Conservation (phyloP, 2,113 vertebrate species). For the Siniperca chuatsi region DNA sequence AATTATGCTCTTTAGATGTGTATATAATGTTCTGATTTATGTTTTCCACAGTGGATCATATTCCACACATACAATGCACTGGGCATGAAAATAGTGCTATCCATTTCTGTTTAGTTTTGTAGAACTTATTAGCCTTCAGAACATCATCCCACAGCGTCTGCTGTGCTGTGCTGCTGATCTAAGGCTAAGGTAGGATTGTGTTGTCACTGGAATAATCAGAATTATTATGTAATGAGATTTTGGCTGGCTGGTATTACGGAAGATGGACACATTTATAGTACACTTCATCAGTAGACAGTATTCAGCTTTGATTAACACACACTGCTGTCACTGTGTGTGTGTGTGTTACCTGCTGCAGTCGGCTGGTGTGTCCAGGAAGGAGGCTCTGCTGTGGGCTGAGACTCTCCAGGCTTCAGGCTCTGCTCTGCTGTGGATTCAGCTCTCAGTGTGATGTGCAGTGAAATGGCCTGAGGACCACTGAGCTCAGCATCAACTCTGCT, state of each 20-base stretch:
- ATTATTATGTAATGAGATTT: background rate
- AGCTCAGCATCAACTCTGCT: conserved; percentile 29
- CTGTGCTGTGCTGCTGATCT: background rate
- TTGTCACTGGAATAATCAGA: background rate
- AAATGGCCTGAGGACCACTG: conserved; percentile 77
- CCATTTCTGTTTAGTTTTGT: too few species aligned
- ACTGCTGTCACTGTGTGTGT: background rate
- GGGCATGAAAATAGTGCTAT: too few species aligned
- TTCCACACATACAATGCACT: too few species aligned
- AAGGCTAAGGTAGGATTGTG: background rate
- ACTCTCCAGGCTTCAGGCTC: background rate
- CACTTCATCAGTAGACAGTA: background rate
- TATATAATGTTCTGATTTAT: too few species aligned
- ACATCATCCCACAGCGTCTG: too few species aligned
- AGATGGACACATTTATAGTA: background rate
- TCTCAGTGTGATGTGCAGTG: conserved; percentile 71
- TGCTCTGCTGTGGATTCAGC: conserved; percentile 21
- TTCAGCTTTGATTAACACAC: background rate
- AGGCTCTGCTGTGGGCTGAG: background rate
- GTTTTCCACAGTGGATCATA: too few species aligned
- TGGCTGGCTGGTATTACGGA: background rate
- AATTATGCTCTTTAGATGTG: too few species aligned
- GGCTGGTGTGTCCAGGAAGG: conserved; percentile 1
- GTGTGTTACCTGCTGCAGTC: conserved; percentile 42
- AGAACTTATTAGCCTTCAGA: too few species aligned